Percentiles rank a stretch among this genome's conserved stretches.
Conservation (phyloP, 2,797 vertebrate species). For the Hemibagrus guttatus region DNA sequence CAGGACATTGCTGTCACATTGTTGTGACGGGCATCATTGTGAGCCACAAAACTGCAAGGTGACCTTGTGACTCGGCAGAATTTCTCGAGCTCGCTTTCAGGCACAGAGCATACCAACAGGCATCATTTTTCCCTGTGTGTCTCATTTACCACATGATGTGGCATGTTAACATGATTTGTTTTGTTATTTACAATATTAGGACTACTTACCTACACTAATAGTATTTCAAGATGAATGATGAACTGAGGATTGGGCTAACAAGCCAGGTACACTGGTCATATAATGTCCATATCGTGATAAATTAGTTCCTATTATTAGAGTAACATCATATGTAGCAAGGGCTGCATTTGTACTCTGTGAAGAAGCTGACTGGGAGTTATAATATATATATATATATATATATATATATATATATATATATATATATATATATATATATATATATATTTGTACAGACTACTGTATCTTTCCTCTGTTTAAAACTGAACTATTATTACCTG, state of each 20-base stretch:
- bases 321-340: background rate
- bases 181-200: background rate
- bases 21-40: conserved; percentile 47
- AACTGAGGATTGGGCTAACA: background rate
- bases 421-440: background rate
- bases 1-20: conserved; percentile 48
- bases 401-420: too few relatives aligned
- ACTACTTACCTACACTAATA: background rate
- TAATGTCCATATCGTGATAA: background rate
- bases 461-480: background rate
- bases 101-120: conserved; percentile 4
- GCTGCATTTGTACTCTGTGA: background rate
- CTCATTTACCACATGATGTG: background rate
- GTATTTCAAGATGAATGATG: background rate
- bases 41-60: conserved; percentile 55
- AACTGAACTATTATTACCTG: background rate
- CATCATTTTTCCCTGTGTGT: background rate
- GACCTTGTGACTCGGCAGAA: conserved; percentile 47
- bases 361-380: background rate
- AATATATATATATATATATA: too few relatives aligned
- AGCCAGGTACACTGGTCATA: background rate
- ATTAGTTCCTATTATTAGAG: background rate
- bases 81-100: conserved; percentile 9
- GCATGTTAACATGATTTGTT: background rate
- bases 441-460: background rate